Evolutionary conservation across 2,888 invertebrate species (phyloP), one percentile per base, ranked within the genome.

Genomic region (Agrochola litura): DNA sequence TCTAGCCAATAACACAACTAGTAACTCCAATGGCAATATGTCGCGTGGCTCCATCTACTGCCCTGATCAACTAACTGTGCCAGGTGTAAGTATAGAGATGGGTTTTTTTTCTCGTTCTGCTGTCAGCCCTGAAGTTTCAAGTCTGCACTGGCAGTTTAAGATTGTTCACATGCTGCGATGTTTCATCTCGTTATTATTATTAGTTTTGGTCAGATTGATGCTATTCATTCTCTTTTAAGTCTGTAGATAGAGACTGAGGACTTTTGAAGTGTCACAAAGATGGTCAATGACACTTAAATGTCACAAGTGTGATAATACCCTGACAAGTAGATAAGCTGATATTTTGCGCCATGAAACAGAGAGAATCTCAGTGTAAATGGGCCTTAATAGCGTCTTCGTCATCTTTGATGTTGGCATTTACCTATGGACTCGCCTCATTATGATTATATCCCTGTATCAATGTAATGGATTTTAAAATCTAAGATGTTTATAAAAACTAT

Each of bases 1-100:
- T 89, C 93, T 98, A 37, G 98, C 98, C 64, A 97, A 98, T 73
- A 94, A 91, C 71, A 91, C 93, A 10, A 89, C 92, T n/a, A 95
- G 92, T 72, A 94, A 91, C 83, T 91, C 93, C 30, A 95, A 92
- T 79, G 92, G 92, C 8, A 92, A 90, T 58, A 91, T 95, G 69
- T 91, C 93, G 22, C 91, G 95, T 58, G 96, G 96, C 25, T 92
- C 94, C 30, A 94, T 96, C 61, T 96, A 94, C 83, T 96, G 95
- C 84, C 96, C 96, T 6, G 96, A 96, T 78, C 96, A 96, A 85
- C 93, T 96, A 0, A 94, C 93, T 65, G 90, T 95, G 8, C 90
- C 95, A 76, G 94, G 94, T 76, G 96, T 96, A 89, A 94, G 95
- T 92, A 73, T 64, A 14, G 30, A n/a, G 22, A 43, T 8, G 2